Conservation (phyloP, 2,888 invertebrate species). For the Caenorhabditis afra region DNA sequence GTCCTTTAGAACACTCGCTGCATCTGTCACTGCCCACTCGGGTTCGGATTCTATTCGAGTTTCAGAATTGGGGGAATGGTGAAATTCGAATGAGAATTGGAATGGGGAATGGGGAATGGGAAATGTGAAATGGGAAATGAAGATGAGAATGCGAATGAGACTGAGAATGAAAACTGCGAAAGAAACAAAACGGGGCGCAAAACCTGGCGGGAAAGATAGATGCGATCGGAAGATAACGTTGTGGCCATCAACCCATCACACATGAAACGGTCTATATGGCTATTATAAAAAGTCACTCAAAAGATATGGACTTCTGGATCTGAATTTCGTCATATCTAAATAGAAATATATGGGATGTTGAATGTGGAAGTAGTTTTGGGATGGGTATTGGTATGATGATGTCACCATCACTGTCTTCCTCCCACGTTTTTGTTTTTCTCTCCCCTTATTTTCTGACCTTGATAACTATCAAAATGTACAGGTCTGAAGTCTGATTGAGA, state of each 20-base stretch:
- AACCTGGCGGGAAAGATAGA: not conserved
- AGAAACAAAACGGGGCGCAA: slow-evolving; percentile 8
- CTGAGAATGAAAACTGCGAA: slow-evolving; percentile 3
- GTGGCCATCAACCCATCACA: not conserved
- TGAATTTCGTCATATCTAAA: no score
- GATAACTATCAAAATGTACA: not conserved
- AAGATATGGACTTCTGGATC: no score
- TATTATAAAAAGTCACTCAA: no score
- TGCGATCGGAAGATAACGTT: slow-evolving; percentile 10
- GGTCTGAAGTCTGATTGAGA: no score
- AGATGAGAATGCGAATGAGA: not conserved
- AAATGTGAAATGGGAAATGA: no score
- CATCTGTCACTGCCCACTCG: no score
- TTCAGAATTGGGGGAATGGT: no score
- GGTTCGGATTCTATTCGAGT: no score
- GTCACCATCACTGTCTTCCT: slow-evolving; percentile 8
- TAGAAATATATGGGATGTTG: no score
- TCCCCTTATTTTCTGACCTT: slow-evolving; percentile 1
- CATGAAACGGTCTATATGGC: slow-evolving; percentile 5
- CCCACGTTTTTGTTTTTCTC: not conserved
- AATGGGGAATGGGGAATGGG: no score
- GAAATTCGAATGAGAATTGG: not conserved
- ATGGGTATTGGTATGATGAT: slow-evolving; percentile 1
- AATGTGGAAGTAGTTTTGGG: no score
- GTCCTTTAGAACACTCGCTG: not conserved